Evolutionary conservation across 2,113 vertebrate genomes (phyloP), one percentile per base, ranked within the genome.

Genomic region (Spea bombifrons): DNA sequence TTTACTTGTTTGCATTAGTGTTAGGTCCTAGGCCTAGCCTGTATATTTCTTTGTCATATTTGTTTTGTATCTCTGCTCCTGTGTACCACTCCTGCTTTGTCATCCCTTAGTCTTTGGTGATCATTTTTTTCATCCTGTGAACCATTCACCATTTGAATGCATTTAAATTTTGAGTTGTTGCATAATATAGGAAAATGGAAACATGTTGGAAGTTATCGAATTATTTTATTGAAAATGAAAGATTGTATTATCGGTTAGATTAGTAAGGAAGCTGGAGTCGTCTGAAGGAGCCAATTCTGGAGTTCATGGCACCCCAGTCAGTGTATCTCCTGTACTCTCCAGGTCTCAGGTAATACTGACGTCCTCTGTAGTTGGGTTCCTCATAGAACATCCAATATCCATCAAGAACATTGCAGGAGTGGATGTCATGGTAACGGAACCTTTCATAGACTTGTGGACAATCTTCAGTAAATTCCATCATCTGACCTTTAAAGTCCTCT

Each of bases 401-500:
- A 74, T 74, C 72, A 8, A 16, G 52, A 13, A 74, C 72, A 46
- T 73, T 46, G 13, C 71, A 73, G 71, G 71, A 73, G 15, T 73
- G 49, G 53, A 73, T 73, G 71, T 73, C 71, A 46, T 73, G 5
- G 71, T 59, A 73, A 45, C 10, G 71, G 12, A 73, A 73, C 46
- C 46, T 53, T n/a, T 73, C 71, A 59, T 17, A 73, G 0, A 73
- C 71, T 46, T 73, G 71, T 8, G 53, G 71, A 47, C 71, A 73
- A 46, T 73, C 71, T 73, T 73, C 71, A 46, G 52, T 59, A 6
- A 73, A 73, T 44, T 73, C 71, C 71, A 73, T 73, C 71, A 73
- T 73, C 16, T 73, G 71, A 16, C 71, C 71, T 59, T 73, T 73
- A 7, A 73, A 73, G 50, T 61, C 71, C 59, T 73, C 71, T n/a